These are phyloP conservation scores for Lipotes vexillifer DNA, from an alignment of 2,113 vertebrate genomes.

Conservation along the genomic window DNA sequence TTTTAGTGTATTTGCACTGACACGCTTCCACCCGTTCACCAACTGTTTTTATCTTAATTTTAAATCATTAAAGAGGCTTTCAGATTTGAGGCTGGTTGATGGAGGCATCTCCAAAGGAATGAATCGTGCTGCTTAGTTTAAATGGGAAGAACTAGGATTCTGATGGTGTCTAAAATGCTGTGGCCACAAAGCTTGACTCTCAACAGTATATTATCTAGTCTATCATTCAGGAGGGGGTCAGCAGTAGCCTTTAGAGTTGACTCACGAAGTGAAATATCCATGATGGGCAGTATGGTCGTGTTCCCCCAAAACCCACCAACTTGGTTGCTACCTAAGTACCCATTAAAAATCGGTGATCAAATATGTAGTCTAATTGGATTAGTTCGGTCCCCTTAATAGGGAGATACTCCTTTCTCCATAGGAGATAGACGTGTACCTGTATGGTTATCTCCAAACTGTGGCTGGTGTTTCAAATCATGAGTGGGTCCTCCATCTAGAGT, in stretches of 20 bases:
- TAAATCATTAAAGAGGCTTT: neutral
- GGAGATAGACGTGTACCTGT: neutral
- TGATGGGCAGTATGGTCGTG: neutral
- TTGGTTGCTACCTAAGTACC: neutral
- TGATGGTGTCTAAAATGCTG: neutral
- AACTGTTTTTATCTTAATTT: slow-evolving; percentile 16
- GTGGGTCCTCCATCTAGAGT: neutral
- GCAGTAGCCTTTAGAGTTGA: neutral
- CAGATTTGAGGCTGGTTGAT: neutral
- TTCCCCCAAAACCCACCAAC: neutral
- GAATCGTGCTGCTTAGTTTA: neutral
- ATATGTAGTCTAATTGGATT: neutral
- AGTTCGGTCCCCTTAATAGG: neutral
- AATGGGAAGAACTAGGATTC: neutral
- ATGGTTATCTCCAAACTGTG: neutral
- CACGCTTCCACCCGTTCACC: slow-evolving; percentile 37
- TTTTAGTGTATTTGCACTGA: neutral
- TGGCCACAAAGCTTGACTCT: neutral
- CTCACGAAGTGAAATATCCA: neutral
- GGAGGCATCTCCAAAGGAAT: neutral
- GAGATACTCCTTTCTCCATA: neutral
- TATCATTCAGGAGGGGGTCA: neutral
- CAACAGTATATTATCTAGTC: neutral
- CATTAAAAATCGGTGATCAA: neutral
- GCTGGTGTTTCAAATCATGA: neutral